Base-by-base conservation (phyloP, 2,797 vertebrate species). In the Sebastes kiyomatsui region DNA sequence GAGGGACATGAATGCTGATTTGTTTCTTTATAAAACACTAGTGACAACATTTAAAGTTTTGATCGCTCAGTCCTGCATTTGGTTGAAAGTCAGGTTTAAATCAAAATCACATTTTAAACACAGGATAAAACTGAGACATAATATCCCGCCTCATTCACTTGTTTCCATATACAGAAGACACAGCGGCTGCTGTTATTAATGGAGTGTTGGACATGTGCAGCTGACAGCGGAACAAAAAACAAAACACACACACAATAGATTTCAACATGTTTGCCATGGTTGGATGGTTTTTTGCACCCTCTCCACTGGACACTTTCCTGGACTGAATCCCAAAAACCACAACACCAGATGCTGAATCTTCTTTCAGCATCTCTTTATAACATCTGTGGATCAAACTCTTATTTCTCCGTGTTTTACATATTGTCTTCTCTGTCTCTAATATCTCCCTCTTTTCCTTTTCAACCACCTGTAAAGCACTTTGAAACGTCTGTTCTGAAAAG, bases 261-360 rank as follows among this genome's bases (percentile, higher is more conserved):
- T 71, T 75, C 33, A 54, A 59, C 60, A 77, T 32, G 30, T 84
- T 89, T 80, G 77, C 75, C 81, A 42, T 14, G 42, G 59, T 35
- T 85, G 42, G 69, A 49, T 35, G 42, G 13, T 49, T 90, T 80
- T 86, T 35, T 32, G 42, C 35, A 16, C 56, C 82, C 11, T 85
- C 71, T 80, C 67, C 22, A 25, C 20, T 65, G 25, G 58, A 56
- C 27, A 67, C 32, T 77, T 77, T 87, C 68, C 83, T 79, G 82
- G 75, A 77, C 28, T 58, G 14, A 86, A 79, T 38, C 83, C 79
- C 80, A 71, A 69, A 87, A 84, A 81, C 30, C 76, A 79, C 70
- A 88, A 78, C 9, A 82, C 46, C 72, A 88, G 61, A 87, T 83
- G 77, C 12, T 32, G 27, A 10, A 46, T 12, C 38, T 28, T 81